Conservation (phyloP, 2,888 invertebrate species). For the Pyrocoelia pectoralis region DNA sequence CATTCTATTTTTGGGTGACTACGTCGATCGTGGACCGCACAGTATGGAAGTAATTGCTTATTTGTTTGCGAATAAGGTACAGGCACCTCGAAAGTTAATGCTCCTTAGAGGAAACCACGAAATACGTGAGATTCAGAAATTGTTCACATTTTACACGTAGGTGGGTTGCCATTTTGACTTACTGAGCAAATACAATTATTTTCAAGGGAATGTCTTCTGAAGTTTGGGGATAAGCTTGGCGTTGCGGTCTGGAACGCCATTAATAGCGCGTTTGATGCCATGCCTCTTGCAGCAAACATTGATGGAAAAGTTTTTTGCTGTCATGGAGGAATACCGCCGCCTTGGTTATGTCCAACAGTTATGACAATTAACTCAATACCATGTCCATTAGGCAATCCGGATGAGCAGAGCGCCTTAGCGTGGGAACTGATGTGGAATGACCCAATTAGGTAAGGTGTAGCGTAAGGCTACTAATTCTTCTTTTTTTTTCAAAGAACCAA, state of each 20-base stretch:
- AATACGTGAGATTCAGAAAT: conserved; percentile 75
- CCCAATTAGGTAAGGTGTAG: conserved; percentile 64
- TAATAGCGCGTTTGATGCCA: conserved; percentile 74
- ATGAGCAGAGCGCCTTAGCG: conserved; percentile 73
- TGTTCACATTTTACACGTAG: conserved; percentile 75
- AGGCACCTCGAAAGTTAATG: conserved; percentile 69
- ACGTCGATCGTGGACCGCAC: conserved; percentile 75
- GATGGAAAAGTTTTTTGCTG: conserved; percentile 81
- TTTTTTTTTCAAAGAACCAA: conserved; percentile 44
- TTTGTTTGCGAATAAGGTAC: conserved; percentile 73
- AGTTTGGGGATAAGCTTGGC: conserved; percentile 73
- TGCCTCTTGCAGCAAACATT: conserved; percentile 78
- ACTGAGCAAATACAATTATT: no score
- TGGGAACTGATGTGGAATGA: conserved; percentile 87
- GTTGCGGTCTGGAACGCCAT: conserved; percentile 72
- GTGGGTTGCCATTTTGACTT: conserved; percentile 33
- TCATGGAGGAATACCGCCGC: conserved; percentile 81
- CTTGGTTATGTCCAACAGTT: conserved; percentile 70
- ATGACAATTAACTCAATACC: conserved; percentile 72
- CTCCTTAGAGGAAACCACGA: conserved; percentile 80
- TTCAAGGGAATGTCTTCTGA: conserved; percentile 74
- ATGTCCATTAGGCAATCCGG: conserved; percentile 69
- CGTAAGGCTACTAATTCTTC: background rate
- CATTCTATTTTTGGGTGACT: conserved; percentile 78
- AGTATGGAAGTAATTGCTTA: conserved; percentile 76